Percentiles rank a stretch among this genome's conserved stretches.
These are phyloP conservation scores for Copsychus sechellarum DNA, from an alignment of 2,113 vertebrate genomes.

Conservation along the genomic window DNA sequence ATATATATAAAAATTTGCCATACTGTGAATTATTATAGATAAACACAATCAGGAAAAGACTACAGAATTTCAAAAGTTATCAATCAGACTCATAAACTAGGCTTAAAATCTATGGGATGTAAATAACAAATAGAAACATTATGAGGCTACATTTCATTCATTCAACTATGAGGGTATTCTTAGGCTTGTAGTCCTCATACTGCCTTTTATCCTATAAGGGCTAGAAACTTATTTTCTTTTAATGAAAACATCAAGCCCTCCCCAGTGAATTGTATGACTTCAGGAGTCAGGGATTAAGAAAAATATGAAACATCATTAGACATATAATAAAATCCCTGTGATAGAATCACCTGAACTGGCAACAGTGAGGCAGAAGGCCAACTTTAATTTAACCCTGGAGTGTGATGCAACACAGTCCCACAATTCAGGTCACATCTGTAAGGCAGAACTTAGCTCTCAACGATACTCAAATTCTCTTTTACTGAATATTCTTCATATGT, in stretches of 20 bases:
- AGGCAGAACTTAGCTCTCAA: constrained; percentile 21
- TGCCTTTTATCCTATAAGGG: neutral
- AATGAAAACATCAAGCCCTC: constrained; percentile 19
- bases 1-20: neutral
- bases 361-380: constrained; percentile 12
- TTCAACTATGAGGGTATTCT: neutral
- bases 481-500: constrained; percentile 33
- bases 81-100: neutral
- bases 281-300: constrained; percentile 40
- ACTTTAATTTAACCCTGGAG: constrained; percentile 51
- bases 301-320: constrained; percentile 44
- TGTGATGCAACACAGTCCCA: constrained; percentile 19
- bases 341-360: constrained; percentile 21
- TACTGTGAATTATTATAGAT: neutral
- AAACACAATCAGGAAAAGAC: neutral
- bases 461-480: constrained; percentile 24
- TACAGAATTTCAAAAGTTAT: neutral
- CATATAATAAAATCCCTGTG: constrained; percentile 21
- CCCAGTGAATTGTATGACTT: constrained; percentile 5
- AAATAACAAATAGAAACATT: neutral
- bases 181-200: neutral
- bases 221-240: constrained; percentile 4
- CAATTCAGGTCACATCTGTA: constrained; percentile 38
- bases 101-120: neutral
- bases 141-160: neutral